Conservation (phyloP, 2,113 vertebrate genomes). For the Platichthys flesus region DNA sequence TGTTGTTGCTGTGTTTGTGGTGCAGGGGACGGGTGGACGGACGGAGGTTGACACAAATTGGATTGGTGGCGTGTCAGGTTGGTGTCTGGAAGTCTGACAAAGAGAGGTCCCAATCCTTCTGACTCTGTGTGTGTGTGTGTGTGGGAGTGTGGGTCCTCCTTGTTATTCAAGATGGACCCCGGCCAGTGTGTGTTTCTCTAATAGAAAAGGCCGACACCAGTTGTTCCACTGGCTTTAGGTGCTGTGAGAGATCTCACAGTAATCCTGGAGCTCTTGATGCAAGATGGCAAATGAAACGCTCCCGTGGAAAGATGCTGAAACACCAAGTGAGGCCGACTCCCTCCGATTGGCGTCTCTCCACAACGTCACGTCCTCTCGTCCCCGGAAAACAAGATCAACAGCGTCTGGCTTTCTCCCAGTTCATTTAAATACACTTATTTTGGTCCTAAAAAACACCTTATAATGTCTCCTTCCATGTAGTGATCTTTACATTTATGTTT, state of each 20-base stretch:
- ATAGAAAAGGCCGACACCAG: conserved; percentile 57
- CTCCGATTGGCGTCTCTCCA: conserved; percentile 52
- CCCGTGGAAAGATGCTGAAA: conserved; percentile 61
- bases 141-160: conserved; percentile 28
- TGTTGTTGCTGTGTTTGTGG: conserved; percentile 39
- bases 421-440: no score
- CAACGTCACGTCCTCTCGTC: conserved; percentile 22
- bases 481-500: background rate
- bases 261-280: conserved; percentile 78
- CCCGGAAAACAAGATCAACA: conserved; percentile 52
- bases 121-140: conserved; percentile 21
- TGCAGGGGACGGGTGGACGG: conserved; percentile 38
- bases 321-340: conserved; percentile 58
- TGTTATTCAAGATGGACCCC: conserved; percentile 68
- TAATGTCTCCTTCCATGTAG: background rate
- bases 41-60: conserved; percentile 71
- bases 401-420: background rate
- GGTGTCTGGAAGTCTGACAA: conserved; percentile 57
- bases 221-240: conserved; percentile 75
- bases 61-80: conserved; percentile 73
- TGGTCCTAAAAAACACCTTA: no score
- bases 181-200: conserved; percentile 56
- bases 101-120: conserved; percentile 60
- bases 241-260: conserved; percentile 80
- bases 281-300: conserved; percentile 77